Evolutionary conservation across 2,888 invertebrate genomes (phyloP).

Genomic region (Drymonia ruficornis): DNA sequence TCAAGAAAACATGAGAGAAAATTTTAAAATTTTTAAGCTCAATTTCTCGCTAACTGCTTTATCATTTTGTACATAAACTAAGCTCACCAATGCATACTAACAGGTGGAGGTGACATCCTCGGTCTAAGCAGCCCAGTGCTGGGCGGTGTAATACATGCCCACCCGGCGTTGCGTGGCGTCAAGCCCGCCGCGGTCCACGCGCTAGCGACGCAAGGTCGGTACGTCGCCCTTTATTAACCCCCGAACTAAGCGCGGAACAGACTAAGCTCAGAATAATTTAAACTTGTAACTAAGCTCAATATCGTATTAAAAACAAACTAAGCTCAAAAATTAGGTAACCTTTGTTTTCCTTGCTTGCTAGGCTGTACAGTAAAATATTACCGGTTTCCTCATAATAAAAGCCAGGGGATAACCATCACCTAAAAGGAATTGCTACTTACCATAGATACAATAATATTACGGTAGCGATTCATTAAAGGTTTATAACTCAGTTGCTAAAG

Average conservation of each 20-base stretch:
- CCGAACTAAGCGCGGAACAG: conserved; percentile 1
- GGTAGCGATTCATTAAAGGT: no score
- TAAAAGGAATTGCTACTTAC: no score
- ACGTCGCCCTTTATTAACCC: conserved; percentile 64
- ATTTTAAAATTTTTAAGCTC: background rate
- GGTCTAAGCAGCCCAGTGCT: conserved; percentile 76
- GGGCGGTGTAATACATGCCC: conserved; percentile 79
- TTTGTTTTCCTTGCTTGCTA: no score
- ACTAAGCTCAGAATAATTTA: background rate
- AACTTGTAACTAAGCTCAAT: background rate
- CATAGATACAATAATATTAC: no score
- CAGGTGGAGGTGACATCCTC: conserved; percentile 79
- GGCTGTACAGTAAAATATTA: no score
- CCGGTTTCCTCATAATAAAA: no score
- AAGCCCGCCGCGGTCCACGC: conserved; percentile 82
- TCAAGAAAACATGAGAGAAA: no score
- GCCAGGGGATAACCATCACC: no score
- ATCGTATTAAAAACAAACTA: no score
- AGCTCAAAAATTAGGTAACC: background rate
- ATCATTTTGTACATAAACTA: conserved; percentile 15
- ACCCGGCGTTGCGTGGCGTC: conserved; percentile 88
- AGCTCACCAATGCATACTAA: conserved; percentile 33
- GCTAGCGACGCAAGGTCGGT: conserved; percentile 81
- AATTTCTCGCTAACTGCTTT: background rate
- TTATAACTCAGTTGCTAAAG: no score